Evolutionary conservation across 2,888 invertebrate genomes (phyloP), one percentile per base, ranked within the genome.

Genomic region (Rhamphomyia laevipes): DNA sequence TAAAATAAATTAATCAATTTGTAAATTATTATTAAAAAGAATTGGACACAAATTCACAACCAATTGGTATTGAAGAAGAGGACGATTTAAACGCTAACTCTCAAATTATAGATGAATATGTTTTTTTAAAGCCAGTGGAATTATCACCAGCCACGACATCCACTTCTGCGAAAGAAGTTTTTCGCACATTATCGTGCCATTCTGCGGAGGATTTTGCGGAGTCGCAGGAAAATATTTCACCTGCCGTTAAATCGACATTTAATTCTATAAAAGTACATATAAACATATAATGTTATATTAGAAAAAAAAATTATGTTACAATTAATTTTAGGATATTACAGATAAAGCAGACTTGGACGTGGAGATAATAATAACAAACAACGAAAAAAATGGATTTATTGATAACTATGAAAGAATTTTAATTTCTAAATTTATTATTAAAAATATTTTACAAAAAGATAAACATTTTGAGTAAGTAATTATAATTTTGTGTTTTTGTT

Each of bases 401-500:
- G 44, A 44, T 44, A 44, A 33, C 31, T 33, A 44, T 15, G 44
- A 44, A 33, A 44, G 44, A 44, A 44, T 44, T 16, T 27, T 33
- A 33, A 44, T 44, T 30, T 44, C 44, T 33, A 44, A 44, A 44
- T 33, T 44, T 7, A 18, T 44, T 30, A 33, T 31, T 30, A 44
- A 44, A 44, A 17, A 15, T 33, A 44, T 44, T 44, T 44, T 44
- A n/a, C 44, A 44, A 44, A 18, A 15, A 13, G 23, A 30, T 15
- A 43, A 30, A 27, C 42, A 27, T 4, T 23, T 11, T 43, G 30
- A 23, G 27, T 15, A 13, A 31, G 31, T n/a, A n/a, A n/a, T 43
- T 43, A 31, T 17, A 27, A 27, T 31, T 31, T 31, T 30, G 27
- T 43, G 17, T 30, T 15, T 15, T 44, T 44, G 1, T 21, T 21